Evolutionary conservation across 2,888 invertebrate species (phyloP), one percentile per base, ranked within the genome.

Genomic region (Drosophila trichaetosa): DNA sequence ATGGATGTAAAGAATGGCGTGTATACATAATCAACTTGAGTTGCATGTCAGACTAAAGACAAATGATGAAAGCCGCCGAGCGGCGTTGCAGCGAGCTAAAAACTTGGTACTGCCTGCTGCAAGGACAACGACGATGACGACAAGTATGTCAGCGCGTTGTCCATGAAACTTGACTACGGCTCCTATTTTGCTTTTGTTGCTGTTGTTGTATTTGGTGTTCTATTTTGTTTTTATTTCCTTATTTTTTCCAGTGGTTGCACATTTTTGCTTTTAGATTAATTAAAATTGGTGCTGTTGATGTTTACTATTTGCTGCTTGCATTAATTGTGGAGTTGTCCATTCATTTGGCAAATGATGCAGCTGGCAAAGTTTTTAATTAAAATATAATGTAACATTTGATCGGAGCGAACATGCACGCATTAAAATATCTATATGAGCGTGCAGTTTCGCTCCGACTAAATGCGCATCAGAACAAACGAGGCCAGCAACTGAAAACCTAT

Each of bases 351-450:
- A 86, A 85, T 86, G 82, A 77, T 82, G 82, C 87, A 83, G 84
- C 82, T 88, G 89, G 89, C 68, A 80, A 79, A 76, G 87, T 80
- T 85, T 88, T 85, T 85, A 85, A 85, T 85, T 85, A 85, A 88
- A 82, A 86, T 83, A 83, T 88, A 88, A 83, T 88, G 82, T 78
- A 64, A 73, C 89, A 76, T 88, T 86, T 83, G 87, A 85, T 85
- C 87, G 77, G 67, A 56, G 52, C 54, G 52, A 54, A 63, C 53
- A 67, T 52, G 48, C 63, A 63, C 40, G 36, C 46, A 70, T 42
- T 46, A 24, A 46, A 46, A 57, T 42, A 69, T 63, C 61, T 71
- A 34, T n/a, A 18, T 18, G n/a, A n/a, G 51, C 18, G 29, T 51
- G 27, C 46, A 46, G 24, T 46, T 46, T 46, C 16, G 21, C 46